Conservation (phyloP, 2,113 vertebrate genomes). For the Paralichthys olivaceus region DNA sequence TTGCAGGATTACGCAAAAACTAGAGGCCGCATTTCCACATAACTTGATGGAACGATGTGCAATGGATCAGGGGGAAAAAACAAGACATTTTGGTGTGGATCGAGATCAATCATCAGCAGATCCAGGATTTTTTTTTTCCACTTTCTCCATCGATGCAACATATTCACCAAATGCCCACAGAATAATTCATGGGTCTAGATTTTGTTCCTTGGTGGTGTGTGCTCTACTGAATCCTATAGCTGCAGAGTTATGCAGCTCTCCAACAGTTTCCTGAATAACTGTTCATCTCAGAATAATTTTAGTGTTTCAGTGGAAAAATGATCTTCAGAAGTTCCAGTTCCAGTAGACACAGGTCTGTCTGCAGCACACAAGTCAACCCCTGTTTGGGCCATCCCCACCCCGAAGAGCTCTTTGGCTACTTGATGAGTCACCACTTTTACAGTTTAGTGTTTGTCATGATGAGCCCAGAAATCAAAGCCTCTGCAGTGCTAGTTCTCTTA, state of each 20-base stretch:
- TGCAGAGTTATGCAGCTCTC: too few species aligned
- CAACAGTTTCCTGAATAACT: neutral
- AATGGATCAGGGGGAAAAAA: too few species aligned
- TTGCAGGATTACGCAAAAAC: neutral
- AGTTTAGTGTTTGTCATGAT: neutral
- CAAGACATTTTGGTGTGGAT: too few species aligned
- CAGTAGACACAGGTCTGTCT: neutral
- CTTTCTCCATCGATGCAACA: neutral
- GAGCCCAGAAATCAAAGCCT: neutral
- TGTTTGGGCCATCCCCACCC: neutral
- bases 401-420: neutral
- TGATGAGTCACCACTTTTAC: neutral
- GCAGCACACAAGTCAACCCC: slow-evolving; percentile 2
- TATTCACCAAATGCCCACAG: neutral
- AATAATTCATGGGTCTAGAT: neutral
- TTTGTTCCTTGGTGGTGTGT: too few species aligned
- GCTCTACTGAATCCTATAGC: too few species aligned
- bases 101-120: too few species aligned
- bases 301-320: neutral
- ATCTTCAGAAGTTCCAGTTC: neutral
- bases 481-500: slow-evolving; percentile 1
- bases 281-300: neutral
- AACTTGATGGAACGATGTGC: too few species aligned
- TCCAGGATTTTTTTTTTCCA: neutral
- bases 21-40: too few species aligned